These are phyloP conservation scores for Leucoma salicis DNA, from an alignment of 2,888 invertebrate species.

Conservation along the genomic window DNA sequence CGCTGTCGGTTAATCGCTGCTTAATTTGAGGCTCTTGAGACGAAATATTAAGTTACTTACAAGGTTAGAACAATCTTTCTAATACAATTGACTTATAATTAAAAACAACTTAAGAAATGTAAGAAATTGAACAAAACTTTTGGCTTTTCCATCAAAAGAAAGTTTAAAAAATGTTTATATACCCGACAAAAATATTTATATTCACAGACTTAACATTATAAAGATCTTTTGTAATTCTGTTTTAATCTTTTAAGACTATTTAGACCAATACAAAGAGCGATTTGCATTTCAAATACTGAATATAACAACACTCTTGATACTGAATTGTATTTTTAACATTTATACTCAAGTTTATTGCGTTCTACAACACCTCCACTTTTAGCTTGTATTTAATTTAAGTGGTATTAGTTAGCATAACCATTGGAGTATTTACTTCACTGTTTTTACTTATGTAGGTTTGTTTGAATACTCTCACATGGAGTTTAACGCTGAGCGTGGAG, in stretches of 20 bases:
- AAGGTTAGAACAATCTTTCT: background rate
- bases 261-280: slow-evolving; percentile 28
- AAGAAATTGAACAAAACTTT: slow-evolving; percentile 13
- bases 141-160: slow-evolving; percentile 9
- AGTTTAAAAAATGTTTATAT: slow-evolving; percentile 34
- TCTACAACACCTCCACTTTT: background rate
- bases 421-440: background rate
- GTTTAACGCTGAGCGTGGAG: slow-evolving; percentile 88
- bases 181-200: slow-evolving; percentile 32
- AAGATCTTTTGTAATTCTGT: slow-evolving; percentile 36
- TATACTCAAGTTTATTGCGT: background rate
- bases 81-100: background rate
- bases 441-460: slow-evolving; percentile 74
- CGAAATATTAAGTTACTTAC: no score
- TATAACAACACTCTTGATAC: slow-evolving; percentile 27
- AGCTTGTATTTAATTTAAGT: no score
- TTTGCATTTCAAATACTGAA: slow-evolving; percentile 44
- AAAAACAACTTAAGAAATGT: slow-evolving; percentile 23
- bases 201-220: slow-evolving; percentile 41
- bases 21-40: no score
- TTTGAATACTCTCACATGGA: slow-evolving; percentile 91
- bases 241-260: slow-evolving; percentile 48
- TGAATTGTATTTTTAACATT: slow-evolving; percentile 17
- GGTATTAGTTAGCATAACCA: background rate
- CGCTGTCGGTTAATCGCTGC: no score